phyloP scores from a whole-genome alignment of 2,888 invertebrate genomes.

The Mimachlamys varia region DNA sequence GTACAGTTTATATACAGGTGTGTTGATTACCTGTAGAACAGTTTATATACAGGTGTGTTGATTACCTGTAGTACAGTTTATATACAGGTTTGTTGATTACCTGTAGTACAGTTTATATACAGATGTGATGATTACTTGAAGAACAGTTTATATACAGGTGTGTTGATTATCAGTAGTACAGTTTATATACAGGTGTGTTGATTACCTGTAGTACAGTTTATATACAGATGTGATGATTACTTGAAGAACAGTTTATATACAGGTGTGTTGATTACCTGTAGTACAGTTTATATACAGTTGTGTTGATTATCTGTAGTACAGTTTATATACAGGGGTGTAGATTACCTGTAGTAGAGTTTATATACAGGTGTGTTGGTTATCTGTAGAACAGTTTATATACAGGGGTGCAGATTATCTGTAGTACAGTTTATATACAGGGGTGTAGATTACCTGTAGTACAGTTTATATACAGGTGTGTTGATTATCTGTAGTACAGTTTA shows the following conservation, averaged over 20 bases:
- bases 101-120: not conserved
- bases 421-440: not conserved
- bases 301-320: not conserved
- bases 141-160: not conserved
- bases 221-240: constrained; percentile 24
- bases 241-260: not conserved
- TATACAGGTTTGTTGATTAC: constrained; percentile 18
- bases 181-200: constrained; percentile 14
- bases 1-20: not conserved
- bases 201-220: not conserved
- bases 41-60: constrained; percentile 14
- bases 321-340: not conserved
- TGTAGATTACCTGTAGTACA: not conserved
- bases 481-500: not conserved
- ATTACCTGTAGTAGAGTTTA: not conserved
- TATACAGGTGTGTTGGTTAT: constrained; percentile 9
- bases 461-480: not conserved
- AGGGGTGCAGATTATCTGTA: not conserved
- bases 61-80: not conserved
- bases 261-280: not conserved
- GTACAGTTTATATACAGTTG: not conserved
- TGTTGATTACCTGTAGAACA: not conserved
- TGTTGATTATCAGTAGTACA: not conserved
- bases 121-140: constrained; percentile 23
- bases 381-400: not conserved